A percentile compares a stretch with the other conserved stretches of the same genome.
phyloP scores from a whole-genome alignment of 2,113 vertebrate species.

The Clupea harengus region DNA sequence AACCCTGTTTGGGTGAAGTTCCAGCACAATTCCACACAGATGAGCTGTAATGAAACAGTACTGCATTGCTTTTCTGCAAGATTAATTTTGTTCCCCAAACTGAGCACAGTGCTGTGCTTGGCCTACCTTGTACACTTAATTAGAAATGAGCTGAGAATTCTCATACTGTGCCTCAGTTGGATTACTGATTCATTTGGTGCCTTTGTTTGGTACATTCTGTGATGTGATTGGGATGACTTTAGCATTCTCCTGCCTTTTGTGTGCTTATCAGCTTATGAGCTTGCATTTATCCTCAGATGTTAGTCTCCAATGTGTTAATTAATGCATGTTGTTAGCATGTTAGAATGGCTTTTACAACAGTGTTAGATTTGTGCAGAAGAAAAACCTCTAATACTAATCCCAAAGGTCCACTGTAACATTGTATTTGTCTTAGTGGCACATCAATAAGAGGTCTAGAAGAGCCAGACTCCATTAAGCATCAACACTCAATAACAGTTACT shows the following conservation, averaged over 20 bases:
- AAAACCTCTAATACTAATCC: background rate
- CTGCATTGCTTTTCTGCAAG: background rate
- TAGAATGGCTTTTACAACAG: background rate
- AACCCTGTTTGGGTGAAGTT: too few species aligned
- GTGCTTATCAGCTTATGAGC: too few species aligned
- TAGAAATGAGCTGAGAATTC: background rate
- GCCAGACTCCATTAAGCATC: slow-evolving; percentile 4
- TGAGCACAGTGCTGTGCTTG: background rate
- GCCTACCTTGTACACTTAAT: background rate
- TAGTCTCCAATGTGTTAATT: background rate
- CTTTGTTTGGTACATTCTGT: background rate
- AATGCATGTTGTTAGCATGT: background rate
- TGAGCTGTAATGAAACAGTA: too few species aligned
- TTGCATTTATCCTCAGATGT: background rate
- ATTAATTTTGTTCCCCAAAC: background rate
- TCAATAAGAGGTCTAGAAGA: background rate
- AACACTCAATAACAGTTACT: background rate
- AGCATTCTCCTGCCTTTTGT: too few species aligned
- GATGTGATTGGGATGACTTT: background rate
- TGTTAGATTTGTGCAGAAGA: background rate
- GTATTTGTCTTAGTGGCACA: slow-evolving; percentile 5
- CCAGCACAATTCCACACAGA: too few species aligned
- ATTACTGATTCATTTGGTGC: too few species aligned
- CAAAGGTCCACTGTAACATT: background rate
- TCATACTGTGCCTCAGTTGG: background rate